These are phyloP conservation scores for Macrosiphum euphorbiae DNA, from an alignment of 2,888 invertebrate species.

Conservation along the genomic window DNA sequence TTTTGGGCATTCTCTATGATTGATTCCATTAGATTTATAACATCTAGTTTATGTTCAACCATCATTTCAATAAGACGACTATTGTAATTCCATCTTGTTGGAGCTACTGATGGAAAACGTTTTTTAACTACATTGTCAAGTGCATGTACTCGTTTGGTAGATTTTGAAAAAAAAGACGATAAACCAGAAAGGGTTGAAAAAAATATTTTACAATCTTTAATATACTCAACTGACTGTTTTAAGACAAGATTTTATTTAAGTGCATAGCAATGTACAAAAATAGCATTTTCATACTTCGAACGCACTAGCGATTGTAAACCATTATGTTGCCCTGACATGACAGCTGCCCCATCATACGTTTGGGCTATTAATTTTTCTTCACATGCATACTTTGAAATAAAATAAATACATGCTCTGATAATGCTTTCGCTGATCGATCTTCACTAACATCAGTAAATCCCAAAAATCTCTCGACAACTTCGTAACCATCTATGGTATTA, in stretches of 20 bases:
- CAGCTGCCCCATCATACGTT: constrained; percentile 69
- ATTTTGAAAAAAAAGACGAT: constrained; percentile 68
- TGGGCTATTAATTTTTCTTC: constrained; percentile 68
- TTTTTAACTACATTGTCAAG: constrained; percentile 63
- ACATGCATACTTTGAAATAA: constrained; percentile 66
- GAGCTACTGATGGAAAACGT: constrained; percentile 46
- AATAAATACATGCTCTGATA: constrained; percentile 67
- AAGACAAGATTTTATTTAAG: constrained; percentile 68
- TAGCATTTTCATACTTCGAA: constrained; percentile 66
- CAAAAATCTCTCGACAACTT: constrained; percentile 68
- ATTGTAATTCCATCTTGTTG: constrained; percentile 57
- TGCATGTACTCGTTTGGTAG: constrained; percentile 67
- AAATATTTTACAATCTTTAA: constrained; percentile 68
- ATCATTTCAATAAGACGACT: constrained; percentile 28
- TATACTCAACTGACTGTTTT: constrained; percentile 67
- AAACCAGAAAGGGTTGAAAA: constrained; percentile 68
- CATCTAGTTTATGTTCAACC: constrained; percentile 7
- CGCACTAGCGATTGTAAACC: constrained; percentile 68
- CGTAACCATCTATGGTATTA: constrained; percentile 52
- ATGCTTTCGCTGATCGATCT: constrained; percentile 67
- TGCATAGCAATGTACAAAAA: constrained; percentile 67
- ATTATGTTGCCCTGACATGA: constrained; percentile 67
- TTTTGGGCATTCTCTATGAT: constrained; percentile 66
- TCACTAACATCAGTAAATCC: constrained; percentile 69
- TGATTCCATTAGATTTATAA: constrained; percentile 64